Conservation (phyloP, 2,888 invertebrate species). For the Cataglyphis albicans region DNA sequence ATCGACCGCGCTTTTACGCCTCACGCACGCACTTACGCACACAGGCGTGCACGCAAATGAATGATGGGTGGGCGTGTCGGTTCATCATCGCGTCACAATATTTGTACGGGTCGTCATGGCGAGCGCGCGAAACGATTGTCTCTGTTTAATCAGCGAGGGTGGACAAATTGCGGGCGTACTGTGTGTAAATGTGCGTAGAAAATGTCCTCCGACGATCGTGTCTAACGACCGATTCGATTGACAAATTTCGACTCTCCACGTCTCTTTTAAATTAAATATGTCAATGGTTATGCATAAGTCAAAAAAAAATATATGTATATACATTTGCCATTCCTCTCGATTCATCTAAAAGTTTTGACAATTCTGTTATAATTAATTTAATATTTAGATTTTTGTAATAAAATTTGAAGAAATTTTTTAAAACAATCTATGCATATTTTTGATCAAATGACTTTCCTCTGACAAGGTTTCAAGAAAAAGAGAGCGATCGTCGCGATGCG, state of each 20-base stretch:
- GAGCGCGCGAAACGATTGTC: slow-evolving; percentile 44
- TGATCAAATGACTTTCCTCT: neutral
- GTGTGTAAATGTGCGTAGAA: neutral
- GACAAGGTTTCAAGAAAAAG: neutral
- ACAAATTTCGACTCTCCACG: neutral
- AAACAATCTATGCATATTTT: neutral
- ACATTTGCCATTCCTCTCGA: neutral
- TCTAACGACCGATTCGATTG: neutral
- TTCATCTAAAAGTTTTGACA: neutral
- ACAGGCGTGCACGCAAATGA: slow-evolving; percentile 67
- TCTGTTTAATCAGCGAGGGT: slow-evolving; percentile 34
- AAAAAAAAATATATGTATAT: too few relatives aligned
- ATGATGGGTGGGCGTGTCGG: slow-evolving; percentile 78
- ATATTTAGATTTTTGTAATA: neutral
- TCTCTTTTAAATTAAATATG: neutral
- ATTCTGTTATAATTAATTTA: too few relatives aligned
- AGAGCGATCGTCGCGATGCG: neutral
- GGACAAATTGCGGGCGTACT: neutral
- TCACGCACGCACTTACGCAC: slow-evolving; percentile 48
- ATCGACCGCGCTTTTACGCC: slow-evolving; percentile 67
- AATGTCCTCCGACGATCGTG: neutral
- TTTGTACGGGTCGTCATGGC: slow-evolving; percentile 66
- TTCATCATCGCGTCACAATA: slow-evolving; percentile 76
- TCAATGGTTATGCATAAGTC: neutral
- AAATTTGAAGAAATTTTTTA: neutral